phyloP scores from a whole-genome alignment of 2,888 invertebrate species.

The Drosophila merina region DNA sequence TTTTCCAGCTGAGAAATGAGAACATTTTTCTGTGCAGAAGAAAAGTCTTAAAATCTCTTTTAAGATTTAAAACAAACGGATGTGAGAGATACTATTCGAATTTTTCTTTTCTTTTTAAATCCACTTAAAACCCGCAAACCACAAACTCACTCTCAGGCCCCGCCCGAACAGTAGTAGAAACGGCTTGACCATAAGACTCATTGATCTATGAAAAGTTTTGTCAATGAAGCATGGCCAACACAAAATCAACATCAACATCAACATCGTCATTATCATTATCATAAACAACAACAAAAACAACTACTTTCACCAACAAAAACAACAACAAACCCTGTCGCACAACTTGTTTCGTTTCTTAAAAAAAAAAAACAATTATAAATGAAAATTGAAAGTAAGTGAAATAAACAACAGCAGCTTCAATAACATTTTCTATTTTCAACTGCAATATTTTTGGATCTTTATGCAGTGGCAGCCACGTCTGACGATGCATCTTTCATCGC shows the following conservation, averaged over 20 bases:
- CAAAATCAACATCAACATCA: conserved; percentile 28
- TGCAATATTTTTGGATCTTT: conserved; percentile 23
- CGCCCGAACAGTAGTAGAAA: conserved; percentile 6
- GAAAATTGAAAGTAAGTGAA: conserved; percentile 35
- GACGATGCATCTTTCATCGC: conserved; percentile 30
- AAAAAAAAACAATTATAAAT: conserved; percentile 21
- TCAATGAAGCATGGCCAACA: conserved; percentile 50
- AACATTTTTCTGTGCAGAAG: conserved; percentile 19
- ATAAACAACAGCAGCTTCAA: conserved; percentile 23
- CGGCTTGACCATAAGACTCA: conserved; percentile 46
- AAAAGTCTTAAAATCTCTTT: not conserved
- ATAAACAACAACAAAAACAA: conserved; percentile 52
- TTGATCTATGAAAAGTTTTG: conserved; percentile 61
- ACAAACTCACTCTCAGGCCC: not conserved
- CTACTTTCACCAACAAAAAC: conserved; percentile 58
- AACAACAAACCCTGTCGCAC: conserved; percentile 24
- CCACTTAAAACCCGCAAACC: conserved; percentile 3
- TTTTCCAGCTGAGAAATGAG: conserved; percentile 23
- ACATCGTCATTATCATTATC: conserved; percentile 25
- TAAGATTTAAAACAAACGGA: not conserved
- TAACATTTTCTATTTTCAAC: conserved; percentile 25
- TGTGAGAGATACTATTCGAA: not conserved
- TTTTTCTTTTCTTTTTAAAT: not conserved
- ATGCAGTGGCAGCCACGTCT: conserved; percentile 29
- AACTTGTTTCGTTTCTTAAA: conserved; percentile 49